Conservation (phyloP, 2,888 invertebrate genomes). For the Agriotes lineatus region DNA sequence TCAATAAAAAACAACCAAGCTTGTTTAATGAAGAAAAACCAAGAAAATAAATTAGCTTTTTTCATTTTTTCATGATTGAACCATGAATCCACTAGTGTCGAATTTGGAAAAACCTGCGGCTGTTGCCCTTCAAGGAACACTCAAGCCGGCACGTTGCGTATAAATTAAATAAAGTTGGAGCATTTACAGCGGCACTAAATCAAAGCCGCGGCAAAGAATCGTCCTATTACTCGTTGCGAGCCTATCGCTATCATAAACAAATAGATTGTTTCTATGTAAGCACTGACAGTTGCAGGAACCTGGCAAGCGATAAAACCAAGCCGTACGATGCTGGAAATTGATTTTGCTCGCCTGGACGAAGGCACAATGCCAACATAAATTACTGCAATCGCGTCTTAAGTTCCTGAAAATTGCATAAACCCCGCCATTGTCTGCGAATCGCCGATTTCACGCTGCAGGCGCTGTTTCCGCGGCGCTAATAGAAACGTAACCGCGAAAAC, state of each 20-base stretch:
- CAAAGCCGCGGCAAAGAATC: constrained; percentile 9
- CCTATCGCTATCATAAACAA: constrained; percentile 32
- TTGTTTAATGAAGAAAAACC: too few relatives aligned
- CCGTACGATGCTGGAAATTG: constrained; percentile 36
- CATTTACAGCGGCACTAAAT: constrained; percentile 6
- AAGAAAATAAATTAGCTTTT: too few relatives aligned
- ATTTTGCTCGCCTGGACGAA: constrained; percentile 40
- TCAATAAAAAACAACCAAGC: too few relatives aligned
- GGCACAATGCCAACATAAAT: constrained; percentile 40
- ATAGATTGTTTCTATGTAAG: constrained; percentile 34
- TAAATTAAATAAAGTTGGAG: constrained; percentile 4
- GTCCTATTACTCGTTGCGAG: constrained; percentile 4
- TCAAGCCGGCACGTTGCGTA: too few relatives aligned
- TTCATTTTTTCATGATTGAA: too few relatives aligned
- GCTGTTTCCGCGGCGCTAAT: constrained; percentile 4
- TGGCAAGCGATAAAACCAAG: constrained; percentile 34
- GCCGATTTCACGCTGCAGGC: constrained; percentile 25
- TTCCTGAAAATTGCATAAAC: constrained; percentile 37
- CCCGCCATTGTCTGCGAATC: constrained; percentile 33
- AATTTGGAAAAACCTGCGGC: too few relatives aligned
- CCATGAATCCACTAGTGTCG: too few relatives aligned
- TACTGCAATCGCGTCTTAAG: constrained; percentile 31
- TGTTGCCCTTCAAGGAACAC: too few relatives aligned
- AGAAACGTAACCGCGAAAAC: neutral
- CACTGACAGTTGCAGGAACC: constrained; percentile 34